phyloP scores from a whole-genome alignment of 2,797 vertebrate genomes.

The Otus scops region DNA sequence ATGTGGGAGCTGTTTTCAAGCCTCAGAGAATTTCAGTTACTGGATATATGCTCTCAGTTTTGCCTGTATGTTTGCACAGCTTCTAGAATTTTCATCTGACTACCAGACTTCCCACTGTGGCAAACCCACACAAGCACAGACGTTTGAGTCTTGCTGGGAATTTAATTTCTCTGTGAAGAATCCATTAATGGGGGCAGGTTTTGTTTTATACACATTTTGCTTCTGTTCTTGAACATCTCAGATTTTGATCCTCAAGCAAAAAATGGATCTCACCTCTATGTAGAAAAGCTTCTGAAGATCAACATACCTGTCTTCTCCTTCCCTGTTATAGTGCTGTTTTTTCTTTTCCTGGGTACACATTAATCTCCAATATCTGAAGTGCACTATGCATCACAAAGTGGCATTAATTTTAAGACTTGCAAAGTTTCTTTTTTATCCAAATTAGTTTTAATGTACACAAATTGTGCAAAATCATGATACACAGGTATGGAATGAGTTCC shows the following conservation, averaged over 20 bases:
- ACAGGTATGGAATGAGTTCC: background rate
- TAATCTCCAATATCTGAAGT: background rate
- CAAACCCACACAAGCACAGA: background rate
- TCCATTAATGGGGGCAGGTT: background rate
- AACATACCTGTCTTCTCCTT: background rate
- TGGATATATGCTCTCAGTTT: background rate
- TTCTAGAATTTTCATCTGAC: background rate
- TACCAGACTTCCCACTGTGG: background rate
- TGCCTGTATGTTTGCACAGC: background rate
- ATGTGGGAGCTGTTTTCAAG: background rate
- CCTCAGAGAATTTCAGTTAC: background rate
- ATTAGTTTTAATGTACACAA: background rate
- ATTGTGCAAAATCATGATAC: background rate
- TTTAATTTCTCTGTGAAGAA: background rate
- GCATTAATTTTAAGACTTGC: background rate
- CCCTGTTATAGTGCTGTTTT: background rate
- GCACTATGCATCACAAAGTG: background rate
- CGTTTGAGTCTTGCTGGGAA: background rate
- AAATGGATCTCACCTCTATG: rapidly evolving
- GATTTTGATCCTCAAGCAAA: background rate
- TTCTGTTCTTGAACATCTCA: background rate
- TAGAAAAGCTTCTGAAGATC: background rate
- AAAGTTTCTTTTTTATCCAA: too few species aligned
- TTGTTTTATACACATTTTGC: background rate
- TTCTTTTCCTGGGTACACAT: background rate